Conservation (phyloP, 2,797 vertebrate species). For the Sparidentex hasta region DNA sequence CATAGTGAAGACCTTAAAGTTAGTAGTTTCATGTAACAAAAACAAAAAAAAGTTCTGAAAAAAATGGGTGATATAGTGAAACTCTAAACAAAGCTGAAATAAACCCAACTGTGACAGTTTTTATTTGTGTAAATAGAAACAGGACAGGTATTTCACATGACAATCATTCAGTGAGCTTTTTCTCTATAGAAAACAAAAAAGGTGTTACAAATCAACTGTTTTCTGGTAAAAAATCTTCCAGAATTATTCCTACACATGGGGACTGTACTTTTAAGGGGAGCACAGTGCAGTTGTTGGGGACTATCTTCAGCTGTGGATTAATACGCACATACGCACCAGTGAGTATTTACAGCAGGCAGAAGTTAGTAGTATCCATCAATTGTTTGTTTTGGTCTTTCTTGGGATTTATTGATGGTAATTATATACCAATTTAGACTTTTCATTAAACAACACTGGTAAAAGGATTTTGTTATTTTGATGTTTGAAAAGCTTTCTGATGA, state of each 20-base stretch:
- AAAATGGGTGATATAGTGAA: not conserved
- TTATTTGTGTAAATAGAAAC: not conserved
- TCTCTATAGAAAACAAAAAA: not conserved
- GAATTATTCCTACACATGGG: not conserved
- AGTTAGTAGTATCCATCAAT: not conserved
- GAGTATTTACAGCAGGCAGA: not conserved
- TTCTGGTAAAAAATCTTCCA: not conserved
- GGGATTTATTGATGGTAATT: not conserved
- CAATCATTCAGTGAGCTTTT: not conserved
- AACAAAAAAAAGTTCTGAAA: not conserved
- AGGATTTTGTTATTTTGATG: not conserved
- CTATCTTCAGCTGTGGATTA: conserved; percentile 6
- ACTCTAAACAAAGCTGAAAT: not conserved
- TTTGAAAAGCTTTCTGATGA: not conserved
- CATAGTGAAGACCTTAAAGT: not conserved
- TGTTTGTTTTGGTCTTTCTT: not conserved
- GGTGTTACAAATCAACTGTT: not conserved
- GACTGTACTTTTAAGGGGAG: not conserved
- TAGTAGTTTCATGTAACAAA: not conserved
- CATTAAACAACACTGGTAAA: not conserved
- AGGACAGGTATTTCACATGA: not conserved
- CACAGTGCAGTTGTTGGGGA: not conserved
- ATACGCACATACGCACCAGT: conserved; percentile 10
- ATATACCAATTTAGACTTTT: not conserved
- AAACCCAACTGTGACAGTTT: not conserved